These are phyloP conservation scores for Chionodraco myersi DNA, from an alignment of 2,113 vertebrate genomes.

Conservation along the genomic window DNA sequence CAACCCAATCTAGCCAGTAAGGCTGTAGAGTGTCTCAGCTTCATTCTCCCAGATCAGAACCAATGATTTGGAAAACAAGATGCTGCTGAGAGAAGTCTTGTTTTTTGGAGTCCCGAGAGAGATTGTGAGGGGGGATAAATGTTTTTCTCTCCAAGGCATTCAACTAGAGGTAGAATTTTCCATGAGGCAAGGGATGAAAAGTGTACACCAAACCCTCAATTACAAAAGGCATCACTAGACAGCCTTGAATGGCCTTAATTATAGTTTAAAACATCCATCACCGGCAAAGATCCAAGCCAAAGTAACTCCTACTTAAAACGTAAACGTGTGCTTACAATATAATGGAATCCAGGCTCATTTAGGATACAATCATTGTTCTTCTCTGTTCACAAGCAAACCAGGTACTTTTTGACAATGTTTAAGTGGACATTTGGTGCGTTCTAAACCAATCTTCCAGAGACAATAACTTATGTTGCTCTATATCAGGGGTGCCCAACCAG, in stretches of 20 bases:
- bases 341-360: not conserved
- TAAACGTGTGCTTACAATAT: not conserved
- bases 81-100: not conserved
- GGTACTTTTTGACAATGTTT: not conserved
- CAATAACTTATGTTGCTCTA: not conserved
- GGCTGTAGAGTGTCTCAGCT: not conserved
- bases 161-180: not conserved
- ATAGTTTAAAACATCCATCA: not conserved
- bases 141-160: not conserved
- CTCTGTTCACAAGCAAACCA: not conserved
- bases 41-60: slow-evolving; percentile 1
- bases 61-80: not conserved
- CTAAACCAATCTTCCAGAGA: not conserved
- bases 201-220: not conserved
- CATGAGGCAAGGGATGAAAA: not conserved
- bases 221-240: not conserved
- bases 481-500: too few species aligned
- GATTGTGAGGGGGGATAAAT: not conserved
- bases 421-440: not conserved
- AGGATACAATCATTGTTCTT: too few species aligned
- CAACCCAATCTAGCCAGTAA: not conserved
- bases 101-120: not conserved
- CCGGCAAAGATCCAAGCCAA: not conserved
- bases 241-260: not conserved
- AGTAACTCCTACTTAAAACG: not conserved